phyloP scores from a whole-genome alignment of 2,113 vertebrate species.

The Silurus asotus region DNA sequence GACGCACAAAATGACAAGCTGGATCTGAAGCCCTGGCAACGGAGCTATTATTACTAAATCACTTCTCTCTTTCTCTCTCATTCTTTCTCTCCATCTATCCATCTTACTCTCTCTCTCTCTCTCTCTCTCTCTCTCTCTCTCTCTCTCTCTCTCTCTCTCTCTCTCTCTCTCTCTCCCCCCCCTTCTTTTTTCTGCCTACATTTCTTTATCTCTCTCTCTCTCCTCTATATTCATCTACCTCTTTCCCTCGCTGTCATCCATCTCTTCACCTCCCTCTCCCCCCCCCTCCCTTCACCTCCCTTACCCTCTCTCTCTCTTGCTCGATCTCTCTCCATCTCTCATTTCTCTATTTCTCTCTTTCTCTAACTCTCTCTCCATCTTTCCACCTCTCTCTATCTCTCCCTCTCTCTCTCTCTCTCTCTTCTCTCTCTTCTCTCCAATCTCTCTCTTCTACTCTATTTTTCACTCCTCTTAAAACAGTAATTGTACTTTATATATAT shows the following conservation, averaged over 20 bases:
- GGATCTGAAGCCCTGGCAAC: slow-evolving; percentile 70
- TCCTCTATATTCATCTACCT: neutral
- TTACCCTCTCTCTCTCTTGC: neutral
- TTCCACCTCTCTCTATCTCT: neutral
- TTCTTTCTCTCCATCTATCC: slow-evolving; percentile 12
- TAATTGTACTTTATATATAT: slow-evolving; percentile 43
- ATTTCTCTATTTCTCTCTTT: neutral
- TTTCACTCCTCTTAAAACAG: slow-evolving; percentile 51
- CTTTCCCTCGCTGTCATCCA: neutral
- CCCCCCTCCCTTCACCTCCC: neutral
- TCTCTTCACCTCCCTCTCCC: too few species aligned
- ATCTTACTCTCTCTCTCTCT: neutral
- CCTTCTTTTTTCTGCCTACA: too few species aligned
- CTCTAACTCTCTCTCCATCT: neutral
- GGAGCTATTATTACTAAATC: slow-evolving; percentile 56
- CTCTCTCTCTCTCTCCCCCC: neutral
- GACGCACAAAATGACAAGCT: slow-evolving; percentile 74
- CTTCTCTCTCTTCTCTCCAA: neutral
- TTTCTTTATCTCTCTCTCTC: too few species aligned
- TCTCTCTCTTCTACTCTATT: slow-evolving; percentile 31
- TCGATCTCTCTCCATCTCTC: neutral
- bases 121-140: too few species aligned
- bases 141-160: slow-evolving; percentile 32
- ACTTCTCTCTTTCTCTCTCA: slow-evolving; percentile 30
- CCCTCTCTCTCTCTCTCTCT: slow-evolving; percentile 1